A percentile compares a stretch with the other conserved stretches of the same genome.
phyloP scores from a whole-genome alignment of 2,797 vertebrate species.

The Lepidocolaptes lacrymiger region DNA sequence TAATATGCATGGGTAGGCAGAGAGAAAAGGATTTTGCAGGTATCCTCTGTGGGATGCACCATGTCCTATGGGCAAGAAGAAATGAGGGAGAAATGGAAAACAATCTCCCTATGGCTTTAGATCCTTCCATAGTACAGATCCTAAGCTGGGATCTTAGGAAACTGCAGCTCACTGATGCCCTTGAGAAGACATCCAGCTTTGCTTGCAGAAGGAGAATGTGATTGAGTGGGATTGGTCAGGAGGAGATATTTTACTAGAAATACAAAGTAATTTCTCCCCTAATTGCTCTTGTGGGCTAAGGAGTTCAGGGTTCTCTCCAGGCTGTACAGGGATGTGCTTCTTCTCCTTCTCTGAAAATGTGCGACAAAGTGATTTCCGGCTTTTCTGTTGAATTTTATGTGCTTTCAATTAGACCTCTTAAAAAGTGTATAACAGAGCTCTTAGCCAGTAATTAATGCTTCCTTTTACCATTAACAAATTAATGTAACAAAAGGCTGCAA shows the following conservation, averaged over 20 bases:
- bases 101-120: neutral
- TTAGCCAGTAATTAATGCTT: slow-evolving; percentile 14
- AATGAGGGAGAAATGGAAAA: neutral
- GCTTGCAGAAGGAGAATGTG: neutral
- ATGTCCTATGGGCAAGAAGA: neutral
- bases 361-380: neutral
- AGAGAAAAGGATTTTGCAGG: neutral
- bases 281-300: neutral
- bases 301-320: neutral
- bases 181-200: neutral
- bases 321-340: neutral
- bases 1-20: neutral
- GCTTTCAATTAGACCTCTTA: neutral
- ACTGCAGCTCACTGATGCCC: neutral
- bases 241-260: neutral
- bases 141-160: neutral
- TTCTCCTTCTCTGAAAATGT: neutral
- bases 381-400: slow-evolving; percentile 9
- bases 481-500: neutral
- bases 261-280: neutral
- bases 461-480: neutral
- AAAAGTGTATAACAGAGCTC: neutral
- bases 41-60: neutral
- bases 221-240: neutral
- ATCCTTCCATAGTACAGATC: neutral